phyloP scores from a whole-genome alignment of 2,113 vertebrate genomes.

The Eulacestoma nigropectus region DNA sequence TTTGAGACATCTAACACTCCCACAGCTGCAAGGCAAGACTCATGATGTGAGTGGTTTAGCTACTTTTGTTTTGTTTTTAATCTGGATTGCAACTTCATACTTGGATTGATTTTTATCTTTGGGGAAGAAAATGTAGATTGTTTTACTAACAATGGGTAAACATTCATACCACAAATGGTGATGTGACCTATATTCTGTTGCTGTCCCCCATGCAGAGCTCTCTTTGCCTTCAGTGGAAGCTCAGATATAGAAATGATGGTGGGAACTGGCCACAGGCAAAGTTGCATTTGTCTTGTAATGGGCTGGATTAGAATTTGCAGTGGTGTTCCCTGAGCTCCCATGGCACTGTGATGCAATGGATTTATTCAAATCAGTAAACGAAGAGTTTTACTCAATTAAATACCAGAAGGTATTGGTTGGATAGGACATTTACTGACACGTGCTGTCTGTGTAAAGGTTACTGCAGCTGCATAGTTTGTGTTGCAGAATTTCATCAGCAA shows the following conservation, averaged over 20 bases:
- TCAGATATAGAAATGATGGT: neutral
- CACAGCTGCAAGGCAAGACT: neutral
- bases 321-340: neutral
- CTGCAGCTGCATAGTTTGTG: neutral
- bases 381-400: neutral
- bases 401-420: neutral
- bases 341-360: neutral
- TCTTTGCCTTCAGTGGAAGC: neutral
- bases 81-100: neutral
- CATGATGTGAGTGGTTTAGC: neutral
- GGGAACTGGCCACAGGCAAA: neutral
- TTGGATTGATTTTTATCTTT: constrained; percentile 40
- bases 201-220: neutral
- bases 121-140: constrained; percentile 14
- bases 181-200: constrained; percentile 5
- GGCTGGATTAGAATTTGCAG: neutral
- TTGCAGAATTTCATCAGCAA: neutral
- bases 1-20: neutral
- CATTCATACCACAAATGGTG: neutral
- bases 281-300: neutral
- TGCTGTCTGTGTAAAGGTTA: neutral
- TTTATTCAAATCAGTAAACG: neutral
- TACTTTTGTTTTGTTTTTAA: neutral
- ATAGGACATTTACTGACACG: neutral
- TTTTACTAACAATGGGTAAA: neutral